phyloP scores from a whole-genome alignment of 2,888 invertebrate genomes.

The Leptinotarsa rubiginosa region DNA sequence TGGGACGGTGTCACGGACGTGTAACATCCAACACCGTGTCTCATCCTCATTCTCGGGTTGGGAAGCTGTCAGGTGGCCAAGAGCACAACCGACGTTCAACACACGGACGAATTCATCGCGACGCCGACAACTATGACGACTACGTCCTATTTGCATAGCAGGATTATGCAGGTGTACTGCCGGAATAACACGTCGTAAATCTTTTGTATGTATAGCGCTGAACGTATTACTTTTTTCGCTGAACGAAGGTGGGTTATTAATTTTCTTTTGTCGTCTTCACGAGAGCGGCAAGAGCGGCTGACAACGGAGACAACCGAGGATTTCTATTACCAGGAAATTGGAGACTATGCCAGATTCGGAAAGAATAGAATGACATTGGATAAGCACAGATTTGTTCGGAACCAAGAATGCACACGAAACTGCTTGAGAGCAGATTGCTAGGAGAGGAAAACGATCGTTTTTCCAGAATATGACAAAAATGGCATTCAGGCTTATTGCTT shows the following conservation, averaged over 20 bases:
- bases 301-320: not conserved
- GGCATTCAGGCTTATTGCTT: too few species aligned
- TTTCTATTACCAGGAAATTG: not conserved
- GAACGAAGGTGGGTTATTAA: constrained; percentile 24
- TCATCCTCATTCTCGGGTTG: constrained; percentile 13
- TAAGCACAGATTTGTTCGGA: not conserved
- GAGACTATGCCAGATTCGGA: not conserved
- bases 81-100: constrained; percentile 17
- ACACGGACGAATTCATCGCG: constrained; percentile 15
- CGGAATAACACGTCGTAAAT: constrained; percentile 31
- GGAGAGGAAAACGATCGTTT: too few species aligned
- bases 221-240: constrained; percentile 19
- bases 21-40: constrained; percentile 10
- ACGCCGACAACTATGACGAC: constrained; percentile 15
- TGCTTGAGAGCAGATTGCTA: not conserved
- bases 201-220: constrained; percentile 25
- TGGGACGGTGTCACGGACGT: constrained; percentile 10
- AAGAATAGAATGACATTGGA: not conserved
- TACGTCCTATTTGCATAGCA: constrained; percentile 27
- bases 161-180: constrained; percentile 33
- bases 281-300: not conserved
- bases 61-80: constrained; percentile 11
- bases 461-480: too few species aligned
- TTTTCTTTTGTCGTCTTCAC: constrained; percentile 20
- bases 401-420: not conserved